A percentile compares a stretch with the other conserved stretches of the same genome.
Conservation (phyloP, 2,797 vertebrate species). For the Acanthornis magna region DNA sequence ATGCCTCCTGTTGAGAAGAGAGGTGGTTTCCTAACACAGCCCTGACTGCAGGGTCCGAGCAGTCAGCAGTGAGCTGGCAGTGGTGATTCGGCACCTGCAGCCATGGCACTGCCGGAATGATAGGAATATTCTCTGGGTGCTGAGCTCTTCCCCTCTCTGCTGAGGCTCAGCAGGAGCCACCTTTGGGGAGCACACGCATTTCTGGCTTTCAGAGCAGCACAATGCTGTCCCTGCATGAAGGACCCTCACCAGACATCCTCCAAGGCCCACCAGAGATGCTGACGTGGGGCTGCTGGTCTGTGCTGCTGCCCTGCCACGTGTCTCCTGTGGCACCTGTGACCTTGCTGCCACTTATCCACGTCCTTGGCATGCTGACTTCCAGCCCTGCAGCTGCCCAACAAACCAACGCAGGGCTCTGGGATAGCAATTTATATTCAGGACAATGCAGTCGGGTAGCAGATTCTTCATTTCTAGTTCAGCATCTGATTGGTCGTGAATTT, state of each 20-base stretch:
- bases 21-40: neutral
- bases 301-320: neutral
- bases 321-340: neutral
- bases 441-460: neutral
- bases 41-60: accelerated
- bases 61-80: neutral
- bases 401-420: neutral
- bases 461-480: neutral
- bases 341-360: neutral
- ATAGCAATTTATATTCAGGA: neutral
- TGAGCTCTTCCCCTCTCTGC: neutral
- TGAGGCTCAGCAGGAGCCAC: neutral
- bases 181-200: neutral
- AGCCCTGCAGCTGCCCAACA: neutral
- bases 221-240: accelerated
- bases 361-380: neutral
- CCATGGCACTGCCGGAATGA: too few relatives aligned
- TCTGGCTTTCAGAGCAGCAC: neutral
- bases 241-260: neutral
- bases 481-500: neutral
- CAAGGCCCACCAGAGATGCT: too few relatives aligned
- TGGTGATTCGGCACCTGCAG: neutral
- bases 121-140: too few relatives aligned
- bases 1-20: neutral
- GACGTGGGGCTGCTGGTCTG: accelerated